Base-by-base conservation (phyloP, 2,113 vertebrate genomes). In the Xiphophorus maculatus region DNA sequence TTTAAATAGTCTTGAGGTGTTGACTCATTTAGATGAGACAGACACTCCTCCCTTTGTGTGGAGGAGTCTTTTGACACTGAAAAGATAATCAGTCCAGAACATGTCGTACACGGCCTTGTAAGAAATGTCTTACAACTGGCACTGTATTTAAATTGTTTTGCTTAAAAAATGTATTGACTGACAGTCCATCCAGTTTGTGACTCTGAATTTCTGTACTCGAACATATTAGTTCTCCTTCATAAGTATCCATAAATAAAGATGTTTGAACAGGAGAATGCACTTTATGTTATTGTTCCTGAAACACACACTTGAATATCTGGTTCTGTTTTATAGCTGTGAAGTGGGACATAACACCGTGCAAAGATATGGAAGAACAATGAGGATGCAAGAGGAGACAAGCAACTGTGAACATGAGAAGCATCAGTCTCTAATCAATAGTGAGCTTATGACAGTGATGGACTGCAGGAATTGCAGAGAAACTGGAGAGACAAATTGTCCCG, bases 381-480 rank as follows among this genome's bases (percentile, higher is more conserved):
- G 76, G 69, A 73, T 75, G 74, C 73, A 68, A 78, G 60, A n/a
- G 77, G 67, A 87, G 87, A 89, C 86, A 72, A 88, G 71, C 63
- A 76, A 82, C 76, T 75, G 92, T 83, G 90, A 93, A 93, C 90
- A 91, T 89, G 90, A 92, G 86, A 83, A 30, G 88, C 90, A 87
- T 87, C 79, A 75, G 78, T 75, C 79, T 86, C 88, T 89, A 86
- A 94, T 94, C 93, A 93, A 94, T 94, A 94, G 87, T 76, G 80
- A 84, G 85, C 87, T 91, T 87, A 84, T 92, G 93, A 94, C 93
- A 93, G 84, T 94, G 93, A 94, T 92, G 92, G 90, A 93, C 92
- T 84, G 89, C 81, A 90, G 83, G 83, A 92, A 88, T 91, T 77
- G 87, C 80, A 80, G 87, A 89, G 93, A 92, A 92, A 93, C 80